Evolutionary conservation across 2,888 invertebrate species (phyloP).

Genomic region (Dicranocentrus wangi): DNA sequence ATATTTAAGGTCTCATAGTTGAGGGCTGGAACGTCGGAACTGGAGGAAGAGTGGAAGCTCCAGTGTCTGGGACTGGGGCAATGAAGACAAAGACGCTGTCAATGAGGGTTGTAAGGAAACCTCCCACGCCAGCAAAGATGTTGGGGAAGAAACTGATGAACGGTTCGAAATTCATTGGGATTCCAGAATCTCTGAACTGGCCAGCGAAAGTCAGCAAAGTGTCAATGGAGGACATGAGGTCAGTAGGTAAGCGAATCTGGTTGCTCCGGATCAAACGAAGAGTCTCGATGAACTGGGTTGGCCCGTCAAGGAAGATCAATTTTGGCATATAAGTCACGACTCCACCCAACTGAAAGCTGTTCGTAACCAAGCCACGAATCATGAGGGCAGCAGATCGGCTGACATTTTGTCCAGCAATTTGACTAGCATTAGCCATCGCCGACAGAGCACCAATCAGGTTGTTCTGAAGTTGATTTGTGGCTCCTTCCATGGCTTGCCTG

Average conservation of each 20-base stretch:
- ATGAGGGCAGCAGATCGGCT: slow-evolving; percentile 70
- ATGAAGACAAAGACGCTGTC: slow-evolving; percentile 71
- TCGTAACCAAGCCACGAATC: slow-evolving; percentile 70
- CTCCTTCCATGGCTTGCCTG: slow-evolving; percentile 70
- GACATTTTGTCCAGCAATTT: slow-evolving; percentile 70
- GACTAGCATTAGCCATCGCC: slow-evolving; percentile 68
- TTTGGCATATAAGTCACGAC: slow-evolving; percentile 73
- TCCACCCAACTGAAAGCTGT: slow-evolving; percentile 69
- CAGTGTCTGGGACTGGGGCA: slow-evolving; percentile 42
- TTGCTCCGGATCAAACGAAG: slow-evolving; percentile 71
- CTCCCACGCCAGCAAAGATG: slow-evolving; percentile 70
- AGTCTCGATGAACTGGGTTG: slow-evolving; percentile 72
- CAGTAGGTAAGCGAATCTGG: slow-evolving; percentile 71
- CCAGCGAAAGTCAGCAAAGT: slow-evolving; percentile 71
- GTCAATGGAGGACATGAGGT: slow-evolving; percentile 71
- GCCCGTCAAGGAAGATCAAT: slow-evolving; percentile 72
- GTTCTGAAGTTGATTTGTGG: slow-evolving; percentile 66
- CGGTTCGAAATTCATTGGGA: slow-evolving; percentile 69
- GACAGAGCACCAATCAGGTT: slow-evolving; percentile 70
- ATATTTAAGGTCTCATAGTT: slow-evolving; percentile 24
- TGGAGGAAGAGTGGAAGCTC: background rate
- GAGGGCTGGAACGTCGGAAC: background rate
- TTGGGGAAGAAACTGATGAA: slow-evolving; percentile 72
- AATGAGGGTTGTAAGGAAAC: slow-evolving; percentile 71
- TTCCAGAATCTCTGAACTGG: slow-evolving; percentile 69